Evolutionary conservation across 2,888 invertebrate species (phyloP), one percentile per base, ranked within the genome.

Genomic region (Apoda limacodes): DNA sequence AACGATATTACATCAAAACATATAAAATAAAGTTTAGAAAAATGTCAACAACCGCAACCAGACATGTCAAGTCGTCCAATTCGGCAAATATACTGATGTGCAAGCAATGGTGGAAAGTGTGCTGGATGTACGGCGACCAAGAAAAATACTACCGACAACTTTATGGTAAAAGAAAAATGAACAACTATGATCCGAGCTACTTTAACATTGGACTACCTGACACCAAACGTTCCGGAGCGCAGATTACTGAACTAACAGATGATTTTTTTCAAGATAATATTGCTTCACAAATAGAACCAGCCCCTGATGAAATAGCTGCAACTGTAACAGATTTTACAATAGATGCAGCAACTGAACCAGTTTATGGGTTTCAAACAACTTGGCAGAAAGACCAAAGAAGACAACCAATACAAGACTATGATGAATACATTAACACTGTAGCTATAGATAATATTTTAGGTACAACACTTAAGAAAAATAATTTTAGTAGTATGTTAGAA

Each of bases 101-200:
- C 78, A 89, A 89, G 65, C 90, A 92, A 82, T 92, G 92, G 92
- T 92, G 92, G 92, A 90, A 90, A 68, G 92, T 92, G 38, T 92
- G 92, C 58, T 92, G 91, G 87, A 88, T 92, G 84, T 88, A 92
- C 59, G 92, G 92, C 28, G 91, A 90, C 66, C 89, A 90, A 56
- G 89, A 91, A 57, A 92, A 92, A 58, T 90, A 91, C 76, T 92
- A 92, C 80, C 80, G 91, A 52, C 90, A 92, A 58, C 80, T 92
- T 38, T 92, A 92, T 64, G 90, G 89, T 9, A 84, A 78, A 48
- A 65, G 84, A 46, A 82, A 84, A 68, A 45, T 55, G 2, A 65
- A 63, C 29, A 65, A 60, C 29, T 68, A 80, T 23, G 67, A 67
- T 40, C 54, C 55, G 5, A 63, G 58, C 48, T 61, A 71, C 37